Evolutionary conservation across 35 echinoderm and acorn worm genomes (phyloP).

Genomic region (Ophioderma brevispina): DNA sequence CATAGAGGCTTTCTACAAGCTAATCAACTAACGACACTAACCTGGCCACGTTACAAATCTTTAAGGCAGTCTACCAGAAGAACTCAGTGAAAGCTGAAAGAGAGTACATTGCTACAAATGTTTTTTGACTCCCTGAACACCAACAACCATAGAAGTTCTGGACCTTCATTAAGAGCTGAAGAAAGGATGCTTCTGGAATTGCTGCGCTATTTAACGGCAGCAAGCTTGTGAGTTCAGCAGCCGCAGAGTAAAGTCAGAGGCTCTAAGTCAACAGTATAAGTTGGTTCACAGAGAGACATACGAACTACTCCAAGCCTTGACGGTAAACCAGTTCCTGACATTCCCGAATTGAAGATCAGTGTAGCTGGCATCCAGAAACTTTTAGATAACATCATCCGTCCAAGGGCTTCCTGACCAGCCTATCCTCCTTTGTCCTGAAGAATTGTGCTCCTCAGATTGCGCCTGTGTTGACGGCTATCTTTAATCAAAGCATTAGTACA

Average conservation of each 20-base stretch:
- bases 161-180: slow-evolving; percentile 19
- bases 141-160: slow-evolving; percentile 40
- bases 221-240: slow-evolving; percentile 1
- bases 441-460: slow-evolving; percentile 3
- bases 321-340: not conserved
- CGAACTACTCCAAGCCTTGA: not conserved
- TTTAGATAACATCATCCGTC: slow-evolving; percentile 6
- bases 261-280: slow-evolving; percentile 3
- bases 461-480: not conserved
- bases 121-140: not conserved
- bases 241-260: slow-evolving; percentile 1
- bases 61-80: not conserved
- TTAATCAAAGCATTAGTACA: slow-evolving; percentile 13
- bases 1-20: not conserved
- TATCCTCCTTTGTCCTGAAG: slow-evolving; percentile 13
- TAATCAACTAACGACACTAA: not conserved
- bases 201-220: not conserved
- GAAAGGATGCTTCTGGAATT: slow-evolving; percentile 22
- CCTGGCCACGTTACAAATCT: not conserved
- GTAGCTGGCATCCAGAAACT: not conserved
- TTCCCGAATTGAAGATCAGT: not conserved
- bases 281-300: not conserved
- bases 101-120: not conserved
- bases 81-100: not conserved
- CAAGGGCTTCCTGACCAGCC: slow-evolving; percentile 12